Evolutionary conservation across 1,140 invertebrate species (phyloP).

Genomic region (Polypedilum pembai): DNA sequence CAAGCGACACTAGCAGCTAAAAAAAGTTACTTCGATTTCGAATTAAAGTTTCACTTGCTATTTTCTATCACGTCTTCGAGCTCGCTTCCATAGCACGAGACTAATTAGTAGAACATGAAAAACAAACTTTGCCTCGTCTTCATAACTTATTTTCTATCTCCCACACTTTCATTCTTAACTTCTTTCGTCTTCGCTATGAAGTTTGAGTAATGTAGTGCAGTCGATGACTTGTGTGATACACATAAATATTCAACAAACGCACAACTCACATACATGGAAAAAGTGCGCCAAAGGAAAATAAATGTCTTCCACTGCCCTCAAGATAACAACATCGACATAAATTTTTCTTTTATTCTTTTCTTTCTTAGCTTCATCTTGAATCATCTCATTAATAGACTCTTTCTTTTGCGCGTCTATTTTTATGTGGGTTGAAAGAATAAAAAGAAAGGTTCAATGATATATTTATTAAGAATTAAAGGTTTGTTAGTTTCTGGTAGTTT

Average conservation of each 20-base stretch:
- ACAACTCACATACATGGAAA: too few species aligned
- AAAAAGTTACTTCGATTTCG: constrained; percentile 9
- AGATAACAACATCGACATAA: constrained; percentile 22
- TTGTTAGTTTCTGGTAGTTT: too few species aligned
- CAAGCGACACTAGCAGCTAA: background rate
- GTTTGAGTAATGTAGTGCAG: too few species aligned
- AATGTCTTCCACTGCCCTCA: background rate
- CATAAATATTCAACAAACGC: too few species aligned
- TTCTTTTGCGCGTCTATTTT: background rate
- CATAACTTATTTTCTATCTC: background rate
- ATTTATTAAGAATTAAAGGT: background rate
- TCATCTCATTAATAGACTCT: background rate
- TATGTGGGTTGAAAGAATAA: background rate
- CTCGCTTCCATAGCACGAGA: background rate
- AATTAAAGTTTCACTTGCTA: background rate
- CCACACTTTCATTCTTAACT: background rate
- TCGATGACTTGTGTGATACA: background rate
- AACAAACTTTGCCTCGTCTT: background rate
- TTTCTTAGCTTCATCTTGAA: background rate
- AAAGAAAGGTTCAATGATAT: background rate
- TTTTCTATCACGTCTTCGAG: constrained; percentile 14
- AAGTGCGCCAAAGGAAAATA: too few species aligned
- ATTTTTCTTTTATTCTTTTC: background rate
- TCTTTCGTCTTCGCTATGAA: background rate
- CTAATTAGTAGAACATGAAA: constrained; percentile 16